These are phyloP conservation scores for Hydrophis major DNA, from an alignment of 2,797 vertebrate species.

Conservation along the genomic window DNA sequence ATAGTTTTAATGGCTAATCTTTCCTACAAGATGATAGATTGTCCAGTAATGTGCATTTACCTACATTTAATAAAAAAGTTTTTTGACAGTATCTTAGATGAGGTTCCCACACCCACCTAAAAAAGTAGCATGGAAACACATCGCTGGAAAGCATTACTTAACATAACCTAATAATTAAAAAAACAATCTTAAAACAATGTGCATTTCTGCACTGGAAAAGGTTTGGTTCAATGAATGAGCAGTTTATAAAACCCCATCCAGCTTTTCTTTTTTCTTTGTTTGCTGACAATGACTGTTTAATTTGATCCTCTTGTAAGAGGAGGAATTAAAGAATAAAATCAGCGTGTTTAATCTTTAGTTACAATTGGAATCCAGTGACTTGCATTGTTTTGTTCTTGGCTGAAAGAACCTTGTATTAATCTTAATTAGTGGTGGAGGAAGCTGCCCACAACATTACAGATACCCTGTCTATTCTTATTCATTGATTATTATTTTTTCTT, in stretches of 20 bases:
- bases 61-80: neutral
- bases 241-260: neutral
- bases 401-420: slow-evolving; percentile 1
- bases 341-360: neutral
- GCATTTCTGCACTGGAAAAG: neutral
- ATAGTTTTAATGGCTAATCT: neutral
- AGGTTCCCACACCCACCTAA: neutral
- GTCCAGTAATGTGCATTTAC: neutral
- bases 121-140: neutral
- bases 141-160: neutral
- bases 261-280: neutral
- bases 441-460: neutral
- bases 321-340: neutral
- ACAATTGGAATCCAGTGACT: neutral
- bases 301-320: neutral
- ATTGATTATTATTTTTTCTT: neutral
- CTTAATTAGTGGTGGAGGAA: slow-evolving; percentile 11
- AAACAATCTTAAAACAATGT: neutral
- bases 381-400: slow-evolving; percentile 1
- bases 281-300: neutral
- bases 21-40: neutral
- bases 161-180: neutral
- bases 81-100: neutral
- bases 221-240: neutral
- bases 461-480: neutral